Conservation (phyloP, 2,888 invertebrate species). For the Ophion slaviceki region DNA sequence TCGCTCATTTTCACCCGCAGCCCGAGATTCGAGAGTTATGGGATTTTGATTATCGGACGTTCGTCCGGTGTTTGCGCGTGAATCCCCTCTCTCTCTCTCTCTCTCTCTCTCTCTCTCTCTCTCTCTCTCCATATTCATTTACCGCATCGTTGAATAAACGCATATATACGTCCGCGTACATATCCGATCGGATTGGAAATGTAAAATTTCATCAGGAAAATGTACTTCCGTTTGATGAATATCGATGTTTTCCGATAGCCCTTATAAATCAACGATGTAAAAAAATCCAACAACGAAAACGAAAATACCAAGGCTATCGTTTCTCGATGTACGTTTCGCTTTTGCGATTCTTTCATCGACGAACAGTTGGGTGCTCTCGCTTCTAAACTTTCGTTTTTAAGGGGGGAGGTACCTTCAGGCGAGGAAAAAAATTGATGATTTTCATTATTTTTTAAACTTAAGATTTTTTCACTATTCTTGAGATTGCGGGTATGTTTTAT, state of each 20-base stretch:
- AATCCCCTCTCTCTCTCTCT: neutral
- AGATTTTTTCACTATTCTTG: too few species aligned
- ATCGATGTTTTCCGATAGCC: conserved; percentile 61
- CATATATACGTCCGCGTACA: neutral
- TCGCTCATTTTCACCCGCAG: conserved; percentile 57
- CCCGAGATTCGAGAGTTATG: conserved; percentile 58
- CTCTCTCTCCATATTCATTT: conserved; percentile 51
- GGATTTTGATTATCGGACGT: conserved; percentile 64
- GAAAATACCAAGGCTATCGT: neutral
- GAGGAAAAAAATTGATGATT: too few species aligned
- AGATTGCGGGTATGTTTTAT: too few species aligned
- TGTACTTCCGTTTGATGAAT: conserved; percentile 58
- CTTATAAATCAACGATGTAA: conserved; percentile 54
- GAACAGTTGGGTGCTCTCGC: neutral
- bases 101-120: conserved; percentile 2
- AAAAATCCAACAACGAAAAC: conserved; percentile 12
- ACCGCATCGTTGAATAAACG: conserved; percentile 18
- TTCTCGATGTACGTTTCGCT: conserved; percentile 32
- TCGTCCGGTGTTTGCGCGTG: conserved; percentile 54
- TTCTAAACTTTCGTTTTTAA: neutral
- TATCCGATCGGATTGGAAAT: conserved; percentile 29
- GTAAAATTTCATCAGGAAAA: conserved; percentile 63
- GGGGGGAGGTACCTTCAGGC: too few species aligned
- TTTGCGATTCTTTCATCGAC: neutral
- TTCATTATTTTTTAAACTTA: too few species aligned